phyloP scores from a whole-genome alignment of 2,888 invertebrate genomes.

The Limnephilus lunatus region DNA sequence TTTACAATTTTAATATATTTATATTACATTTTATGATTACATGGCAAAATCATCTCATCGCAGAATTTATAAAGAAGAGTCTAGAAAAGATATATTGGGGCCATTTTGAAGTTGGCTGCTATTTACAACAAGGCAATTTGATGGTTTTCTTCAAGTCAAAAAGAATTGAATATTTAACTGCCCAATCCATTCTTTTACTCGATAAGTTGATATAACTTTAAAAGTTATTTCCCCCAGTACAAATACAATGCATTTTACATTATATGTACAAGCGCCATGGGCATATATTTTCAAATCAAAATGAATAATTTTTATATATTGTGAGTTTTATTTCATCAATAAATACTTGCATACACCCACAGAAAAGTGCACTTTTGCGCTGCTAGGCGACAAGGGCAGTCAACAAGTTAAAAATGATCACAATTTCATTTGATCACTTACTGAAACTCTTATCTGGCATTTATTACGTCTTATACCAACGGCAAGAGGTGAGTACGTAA shows the following conservation, averaged over 20 bases:
- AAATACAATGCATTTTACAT: not conserved
- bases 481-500: not conserved
- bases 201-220: too few relatives aligned
- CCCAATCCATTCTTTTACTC: too few relatives aligned
- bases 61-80: not conserved
- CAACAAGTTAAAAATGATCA: not conserved
- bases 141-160: not conserved
- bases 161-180: not conserved
- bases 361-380: not conserved
- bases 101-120: not conserved
- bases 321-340: not conserved
- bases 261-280: too few relatives aligned
- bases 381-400: not conserved
- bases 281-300: not conserved
- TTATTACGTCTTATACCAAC: not conserved
- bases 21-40: slow-evolving; percentile 2
- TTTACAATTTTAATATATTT: not conserved
- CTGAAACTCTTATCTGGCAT: not conserved
- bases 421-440: not conserved
- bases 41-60: not conserved
- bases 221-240: not conserved
- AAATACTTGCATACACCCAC: not conserved
- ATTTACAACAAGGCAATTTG: not conserved
- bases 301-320: not conserved
- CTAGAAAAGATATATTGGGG: not conserved